Conservation (phyloP, 2,888 invertebrate species). For the Zhuqinia jingwanae region DNA sequence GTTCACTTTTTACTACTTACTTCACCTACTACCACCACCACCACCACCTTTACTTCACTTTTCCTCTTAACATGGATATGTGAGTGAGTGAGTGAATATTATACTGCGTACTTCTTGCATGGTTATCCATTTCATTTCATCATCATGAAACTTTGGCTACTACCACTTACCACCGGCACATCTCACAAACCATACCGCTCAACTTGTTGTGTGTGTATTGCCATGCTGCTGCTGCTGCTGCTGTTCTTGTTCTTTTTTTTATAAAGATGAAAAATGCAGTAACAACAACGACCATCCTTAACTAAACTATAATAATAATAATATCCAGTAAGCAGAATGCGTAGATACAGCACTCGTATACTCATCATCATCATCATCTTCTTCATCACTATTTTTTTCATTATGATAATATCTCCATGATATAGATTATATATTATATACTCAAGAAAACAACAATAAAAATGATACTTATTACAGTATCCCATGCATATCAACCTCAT, state of each 20-base stretch:
- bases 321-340: background rate
- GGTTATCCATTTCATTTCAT: slow-evolving; percentile 22
- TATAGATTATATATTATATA: slow-evolving; percentile 13
- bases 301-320: background rate
- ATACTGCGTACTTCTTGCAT: slow-evolving; percentile 1
- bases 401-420: slow-evolving; percentile 35
- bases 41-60: slow-evolving; percentile 9
- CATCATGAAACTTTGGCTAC: background rate
- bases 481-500: slow-evolving; percentile 24
- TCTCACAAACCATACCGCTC: slow-evolving; percentile 8
- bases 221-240: background rate
- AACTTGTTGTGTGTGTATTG: background rate
- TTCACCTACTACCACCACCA: background rate
- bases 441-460: slow-evolving; percentile 8
- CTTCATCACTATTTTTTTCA: background rate
- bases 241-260: background rate
- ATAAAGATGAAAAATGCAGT: slow-evolving; percentile 13
- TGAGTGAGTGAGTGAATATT: slow-evolving; percentile 3
- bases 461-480: background rate
- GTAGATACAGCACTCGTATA: background rate
- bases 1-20: slow-evolving; percentile 32
- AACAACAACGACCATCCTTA: slow-evolving; percentile 48
- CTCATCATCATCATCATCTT: background rate
- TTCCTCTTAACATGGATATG: background rate
- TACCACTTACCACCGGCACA: background rate